Conservation (phyloP, 2,888 invertebrate species). For the Agrotis exclamationis region DNA sequence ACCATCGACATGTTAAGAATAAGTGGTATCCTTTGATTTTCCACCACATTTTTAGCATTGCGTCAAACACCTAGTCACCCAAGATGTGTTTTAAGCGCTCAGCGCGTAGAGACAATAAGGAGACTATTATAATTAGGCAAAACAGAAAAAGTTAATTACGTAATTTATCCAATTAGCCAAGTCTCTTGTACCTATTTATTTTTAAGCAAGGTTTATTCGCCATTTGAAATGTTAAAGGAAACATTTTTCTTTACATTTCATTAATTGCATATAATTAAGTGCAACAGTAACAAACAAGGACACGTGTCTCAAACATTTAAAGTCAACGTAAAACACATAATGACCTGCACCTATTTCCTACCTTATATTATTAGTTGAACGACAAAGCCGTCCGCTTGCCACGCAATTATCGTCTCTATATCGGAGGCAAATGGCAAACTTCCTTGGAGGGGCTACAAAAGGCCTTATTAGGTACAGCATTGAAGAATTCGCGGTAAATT, state of each 20-base stretch:
- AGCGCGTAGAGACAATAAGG: not conserved
- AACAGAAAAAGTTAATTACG: not conserved
- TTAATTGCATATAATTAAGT: constrained; percentile 31
- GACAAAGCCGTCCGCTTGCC: constrained; percentile 39
- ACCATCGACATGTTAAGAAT: not conserved
- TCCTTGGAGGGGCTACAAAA: constrained; percentile 65
- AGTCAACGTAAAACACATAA: constrained; percentile 45
- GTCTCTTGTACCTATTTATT: not conserved
- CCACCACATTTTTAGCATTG: not conserved
- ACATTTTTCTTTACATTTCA: constrained; percentile 15
- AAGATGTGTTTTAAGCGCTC: not conserved
- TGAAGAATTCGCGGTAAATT: constrained; percentile 61
- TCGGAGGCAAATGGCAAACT: constrained; percentile 50
- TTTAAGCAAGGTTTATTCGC: not conserved
- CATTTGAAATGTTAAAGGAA: constrained; percentile 17
- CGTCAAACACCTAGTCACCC: not conserved
- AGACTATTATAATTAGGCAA: not conserved
- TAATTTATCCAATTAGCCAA: not conserved
- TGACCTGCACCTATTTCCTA: constrained; percentile 51
- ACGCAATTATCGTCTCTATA: constrained; percentile 47
- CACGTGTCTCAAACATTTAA: constrained; percentile 44
- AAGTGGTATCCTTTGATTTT: not conserved
- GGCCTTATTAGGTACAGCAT: constrained; percentile 64
- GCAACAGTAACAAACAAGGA: constrained; percentile 38
- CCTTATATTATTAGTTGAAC: constrained; percentile 52